phyloP scores from a whole-genome alignment of 2,888 invertebrate species.

The Agrochola macilenta region DNA sequence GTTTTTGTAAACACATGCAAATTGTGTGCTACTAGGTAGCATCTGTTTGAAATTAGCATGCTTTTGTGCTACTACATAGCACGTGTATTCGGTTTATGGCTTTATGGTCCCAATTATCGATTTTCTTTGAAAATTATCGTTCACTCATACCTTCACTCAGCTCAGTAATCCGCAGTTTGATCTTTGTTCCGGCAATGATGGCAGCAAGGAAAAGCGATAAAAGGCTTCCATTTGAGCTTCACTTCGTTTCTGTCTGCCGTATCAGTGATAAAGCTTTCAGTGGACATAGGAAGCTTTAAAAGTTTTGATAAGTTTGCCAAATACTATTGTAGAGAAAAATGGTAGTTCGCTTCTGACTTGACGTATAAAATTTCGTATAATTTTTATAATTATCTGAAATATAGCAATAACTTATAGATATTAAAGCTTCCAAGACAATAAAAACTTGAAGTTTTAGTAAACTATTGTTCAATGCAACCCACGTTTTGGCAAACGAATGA shows the following conservation, averaged over 20 bases:
- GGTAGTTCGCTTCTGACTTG: neutral
- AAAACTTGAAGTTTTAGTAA: neutral
- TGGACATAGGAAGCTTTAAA: conserved; percentile 9
- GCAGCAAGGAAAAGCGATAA: neutral
- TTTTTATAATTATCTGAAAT: too few species aligned
- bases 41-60: neutral
- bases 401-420: neutral
- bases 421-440: neutral
- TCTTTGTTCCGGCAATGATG: neutral
- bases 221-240: neutral
- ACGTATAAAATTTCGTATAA: too few species aligned
- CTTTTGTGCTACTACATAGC: neutral
- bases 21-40: neutral
- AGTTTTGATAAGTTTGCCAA: neutral
- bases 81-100: neutral
- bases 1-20: neutral
- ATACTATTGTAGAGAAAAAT: neutral
- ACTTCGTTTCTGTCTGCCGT: conserved; percentile 15
- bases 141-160: neutral
- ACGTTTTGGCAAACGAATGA: neutral
- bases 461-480: neutral
- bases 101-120: neutral
- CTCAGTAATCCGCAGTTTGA: neutral
- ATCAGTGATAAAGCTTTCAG: neutral
- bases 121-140: neutral